Percentiles rank a stretch among this genome's conserved stretches.
Evolutionary conservation across 2,797 vertebrate genomes (phyloP).

Genomic region (Anableps anableps): DNA sequence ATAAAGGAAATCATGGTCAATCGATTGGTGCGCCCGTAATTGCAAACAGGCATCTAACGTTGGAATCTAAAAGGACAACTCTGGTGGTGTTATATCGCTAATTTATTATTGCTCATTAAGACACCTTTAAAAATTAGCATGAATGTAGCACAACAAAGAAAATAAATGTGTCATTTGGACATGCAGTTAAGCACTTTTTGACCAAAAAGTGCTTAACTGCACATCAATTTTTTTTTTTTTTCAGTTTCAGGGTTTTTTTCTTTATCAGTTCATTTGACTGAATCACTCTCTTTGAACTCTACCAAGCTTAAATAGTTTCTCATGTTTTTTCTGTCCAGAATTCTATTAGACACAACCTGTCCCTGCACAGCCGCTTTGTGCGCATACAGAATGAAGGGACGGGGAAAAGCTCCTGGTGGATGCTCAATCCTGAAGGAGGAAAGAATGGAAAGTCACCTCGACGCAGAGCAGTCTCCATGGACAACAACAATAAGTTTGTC

Average conservation of each 20-base stretch:
- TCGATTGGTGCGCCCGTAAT: no score
- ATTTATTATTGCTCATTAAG: no score
- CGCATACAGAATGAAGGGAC: conserved; percentile 98
- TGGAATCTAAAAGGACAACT: no score
- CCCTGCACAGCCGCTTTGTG: conserved; percentile 96
- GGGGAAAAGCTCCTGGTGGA: conserved; percentile 99
- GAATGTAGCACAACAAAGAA: background rate
- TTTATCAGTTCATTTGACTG: background rate
- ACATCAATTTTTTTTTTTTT: background rate
- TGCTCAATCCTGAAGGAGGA: conserved; percentile 96
- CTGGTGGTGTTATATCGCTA: no score
- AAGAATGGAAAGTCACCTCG: conserved; percentile 96
- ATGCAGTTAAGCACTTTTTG: background rate
- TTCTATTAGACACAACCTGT: conserved; percentile 98
- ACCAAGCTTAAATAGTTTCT: background rate
- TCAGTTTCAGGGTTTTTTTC: no score
- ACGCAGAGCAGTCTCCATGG: conserved; percentile 95
- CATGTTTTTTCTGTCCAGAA: conserved; percentile 81
- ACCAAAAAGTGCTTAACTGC: background rate
- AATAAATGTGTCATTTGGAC: background rate
- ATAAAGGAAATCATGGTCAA: no score
- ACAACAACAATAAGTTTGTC: conserved; percentile 97
- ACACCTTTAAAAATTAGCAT: no score
- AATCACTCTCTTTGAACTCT: background rate
- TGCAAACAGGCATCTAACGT: no score